Base-by-base conservation (phyloP, 2,888 invertebrate genomes). In the Strigamia crassipes region DNA sequence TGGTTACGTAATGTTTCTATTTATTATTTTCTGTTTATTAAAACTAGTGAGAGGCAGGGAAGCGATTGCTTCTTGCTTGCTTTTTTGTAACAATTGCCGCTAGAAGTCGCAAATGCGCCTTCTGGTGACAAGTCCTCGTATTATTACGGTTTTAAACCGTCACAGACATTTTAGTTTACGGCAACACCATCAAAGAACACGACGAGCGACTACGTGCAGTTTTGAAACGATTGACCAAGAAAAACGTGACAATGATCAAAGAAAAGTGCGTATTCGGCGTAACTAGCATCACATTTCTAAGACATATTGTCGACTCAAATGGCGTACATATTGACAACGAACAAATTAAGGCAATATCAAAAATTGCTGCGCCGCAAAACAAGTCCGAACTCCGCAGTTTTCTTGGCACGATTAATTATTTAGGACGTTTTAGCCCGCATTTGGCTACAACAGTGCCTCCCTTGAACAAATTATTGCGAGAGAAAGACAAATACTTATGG, bases 401-500 rank as follows among this genome's bases (percentile, higher is more conserved):
- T 1, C 31, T 79, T 15, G 79, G n/a, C n/a, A n/a, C 21, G 15
- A 23, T 61, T 27, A 27, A 61, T 12, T 61, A 18, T 27, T 12
- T 27, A 21, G n/a, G 6, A 21, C 3, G 10, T 18, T 80, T 80
- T 15, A 51, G 6, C 6, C 18, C 38, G n/a, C 3, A 80, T 56
- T 23, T 21, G 18, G 23, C 73, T 10, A 34, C n/a, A 15, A 79
- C 5, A 34, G 79, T 23, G n/a, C 31, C 8, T 8, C 78, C 56
- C 66, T 79, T 78, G 31, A 78, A 78, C 21, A 23, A 81, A 18
- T 81, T 86, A 13, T 42, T 85, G 27, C 85, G 85, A 82, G 84
- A 84, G 0, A 73, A 84, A 12, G 31, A 38, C 0, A 80, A 77
- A 0, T 85, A 84, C 81, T 27, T 83, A 8, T 86, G 86, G 61